Conservation (phyloP, 2,797 vertebrate genomes). For the Melanotaenia pygmaea region DNA sequence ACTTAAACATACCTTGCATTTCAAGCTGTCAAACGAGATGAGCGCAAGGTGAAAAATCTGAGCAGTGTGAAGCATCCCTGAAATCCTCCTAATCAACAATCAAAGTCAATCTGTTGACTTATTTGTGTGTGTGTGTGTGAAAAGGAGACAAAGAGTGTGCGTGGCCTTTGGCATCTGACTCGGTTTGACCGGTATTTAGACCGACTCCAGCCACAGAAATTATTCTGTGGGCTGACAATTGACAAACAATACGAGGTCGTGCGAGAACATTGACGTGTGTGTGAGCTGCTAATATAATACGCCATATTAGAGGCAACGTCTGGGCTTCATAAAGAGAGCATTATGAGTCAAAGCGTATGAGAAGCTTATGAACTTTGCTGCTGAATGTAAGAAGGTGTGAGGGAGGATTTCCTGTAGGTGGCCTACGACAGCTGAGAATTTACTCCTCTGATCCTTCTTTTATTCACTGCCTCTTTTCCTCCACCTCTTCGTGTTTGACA, state of each 20-base stretch:
- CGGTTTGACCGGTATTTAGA: conserved; percentile 51
- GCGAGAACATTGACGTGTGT: conserved; percentile 34
- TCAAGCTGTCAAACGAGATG: not conserved
- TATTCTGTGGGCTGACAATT: conserved; percentile 59
- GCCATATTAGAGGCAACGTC: conserved; percentile 11
- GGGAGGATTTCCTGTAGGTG: conserved; percentile 52
- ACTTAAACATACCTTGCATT: conserved; percentile 26
- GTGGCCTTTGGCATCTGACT: conserved; percentile 65
- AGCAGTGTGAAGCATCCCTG: conserved; percentile 14
- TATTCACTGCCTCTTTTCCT: conserved; percentile 11
- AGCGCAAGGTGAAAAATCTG: conserved; percentile 14
- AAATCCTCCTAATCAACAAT: conserved; percentile 44
- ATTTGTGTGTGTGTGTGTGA: conserved; percentile 16
- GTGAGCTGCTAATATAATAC: conserved; percentile 34
- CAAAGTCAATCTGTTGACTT: conserved; percentile 40
- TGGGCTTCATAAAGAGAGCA: conserved; percentile 36
- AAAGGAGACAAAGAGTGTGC: conserved; percentile 14
- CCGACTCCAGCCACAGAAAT: conserved; percentile 51
- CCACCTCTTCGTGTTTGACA: not conserved
- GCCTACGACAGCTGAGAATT: conserved; percentile 25
- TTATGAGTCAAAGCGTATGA: conserved; percentile 48
- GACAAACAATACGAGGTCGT: conserved; percentile 59
- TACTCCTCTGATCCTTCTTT: conserved; percentile 15
- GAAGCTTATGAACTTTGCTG: conserved; percentile 63
- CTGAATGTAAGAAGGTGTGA: conserved; percentile 41